Conservation (phyloP, 2,797 vertebrate genomes). For the Acomys russatus region DNA sequence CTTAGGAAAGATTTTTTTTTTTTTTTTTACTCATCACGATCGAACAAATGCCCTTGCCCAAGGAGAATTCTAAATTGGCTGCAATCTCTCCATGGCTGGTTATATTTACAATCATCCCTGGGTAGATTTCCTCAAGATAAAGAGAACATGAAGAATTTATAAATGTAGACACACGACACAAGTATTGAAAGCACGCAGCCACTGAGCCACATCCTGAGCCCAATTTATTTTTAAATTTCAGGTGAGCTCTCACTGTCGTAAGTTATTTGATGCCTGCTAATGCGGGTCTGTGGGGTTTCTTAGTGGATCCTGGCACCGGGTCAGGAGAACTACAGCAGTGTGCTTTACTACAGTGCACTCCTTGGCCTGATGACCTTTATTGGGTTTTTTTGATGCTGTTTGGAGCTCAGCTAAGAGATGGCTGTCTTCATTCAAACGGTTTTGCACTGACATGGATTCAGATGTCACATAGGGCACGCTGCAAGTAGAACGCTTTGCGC, state of each 20-base stretch:
- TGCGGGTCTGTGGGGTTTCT: slow-evolving; percentile 22
- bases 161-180: background rate
- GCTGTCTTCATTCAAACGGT: background rate
- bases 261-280: background rate
- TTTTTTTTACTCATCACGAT: background rate
- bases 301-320: background rate
- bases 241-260: background rate
- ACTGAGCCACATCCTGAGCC: background rate
- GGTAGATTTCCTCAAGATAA: background rate
- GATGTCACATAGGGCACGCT: background rate
- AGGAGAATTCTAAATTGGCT: slow-evolving; percentile 7
- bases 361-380: background rate
- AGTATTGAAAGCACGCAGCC: background rate
- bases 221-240: slow-evolving; percentile 3
- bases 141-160: background rate
- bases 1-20: background rate
- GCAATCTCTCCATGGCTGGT: background rate
- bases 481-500: background rate
- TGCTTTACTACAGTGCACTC: background rate
- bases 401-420: background rate
- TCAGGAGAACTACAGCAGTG: background rate
- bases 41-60: background rate
- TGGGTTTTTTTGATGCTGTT: background rate
- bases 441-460: background rate
- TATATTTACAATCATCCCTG: background rate